Base-by-base conservation (phyloP, 2,797 vertebrate species). In the Spinus pinus region DNA sequence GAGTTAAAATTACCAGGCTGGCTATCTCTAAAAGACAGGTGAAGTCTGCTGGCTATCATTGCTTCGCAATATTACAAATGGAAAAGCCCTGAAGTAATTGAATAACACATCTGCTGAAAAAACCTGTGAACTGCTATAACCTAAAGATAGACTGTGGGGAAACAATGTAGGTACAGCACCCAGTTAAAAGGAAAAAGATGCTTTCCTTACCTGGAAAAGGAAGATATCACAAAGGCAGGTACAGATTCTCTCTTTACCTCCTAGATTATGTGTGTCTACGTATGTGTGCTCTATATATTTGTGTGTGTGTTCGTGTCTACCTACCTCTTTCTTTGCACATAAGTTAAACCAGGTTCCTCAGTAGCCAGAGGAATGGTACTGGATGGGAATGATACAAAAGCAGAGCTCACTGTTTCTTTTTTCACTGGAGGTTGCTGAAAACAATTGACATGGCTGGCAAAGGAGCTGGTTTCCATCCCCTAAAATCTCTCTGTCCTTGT, bases 71-170 rank as follows among this genome's bases (percentile, higher is more conserved):
- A 96, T 97, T 96, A 93, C 95, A 97, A 97, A 97, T 95, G 94
- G 96, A 97, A 96, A 96, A 96, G 88, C 96, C 95, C 94, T 95
- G 93, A 96, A 97, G 96, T 97, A 97, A 97, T 96, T 97, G 97
- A 96, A 96, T 97, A 97, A 95, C 91, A 93, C 94, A 96, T 96
- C 96, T 97, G 92, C 95, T 88, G 93, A 92, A 94, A 96, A 96
- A 95, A 64, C 74, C 95, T 93, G 83, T 96, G 94, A 97, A 95
- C 88, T 84, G 72, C 93, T 94, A 80, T 89, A 96, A 94, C 91
- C 70, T 90, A 69, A 95, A 96, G 95, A 96, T n/a, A 96, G 89
- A 88, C 82, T 94, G 93, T 6, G 11, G 91, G 93, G 91, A 97
- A 95, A 96, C 96, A 96, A 95, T 92, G 85, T 82, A 81, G 53